Evolutionary conservation across 2,113 vertebrate genomes (phyloP), one percentile per base, ranked within the genome.

Genomic region (Brachionichthys hirsutus): DNA sequence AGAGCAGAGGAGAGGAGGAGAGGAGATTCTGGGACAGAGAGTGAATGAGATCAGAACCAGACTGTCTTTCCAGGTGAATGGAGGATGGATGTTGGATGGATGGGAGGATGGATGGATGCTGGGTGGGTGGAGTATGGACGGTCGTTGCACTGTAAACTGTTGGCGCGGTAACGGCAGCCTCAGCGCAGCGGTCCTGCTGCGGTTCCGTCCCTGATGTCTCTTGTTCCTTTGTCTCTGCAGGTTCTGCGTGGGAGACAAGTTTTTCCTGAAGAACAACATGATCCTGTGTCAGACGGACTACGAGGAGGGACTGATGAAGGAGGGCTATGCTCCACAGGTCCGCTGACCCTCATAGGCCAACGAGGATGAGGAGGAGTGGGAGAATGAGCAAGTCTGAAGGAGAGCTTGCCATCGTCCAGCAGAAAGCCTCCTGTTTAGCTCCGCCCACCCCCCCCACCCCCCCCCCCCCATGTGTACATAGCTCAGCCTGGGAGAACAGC

Each of bases 191-290:
- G n/a, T n/a, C n/a, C n/a, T n/a, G n/a, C n/a, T n/a, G n/a, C n/a
- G n/a, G n/a, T n/a, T n/a, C n/a, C n/a, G n/a, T n/a, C n/a, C n/a
- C n/a, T n/a, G n/a, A n/a, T n/a, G n/a, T n/a, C n/a, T 65, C 73
- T 61, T 65, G 58, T 54, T 51, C 68, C 3, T 36, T 66, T 13
- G 54, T 81, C 44, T 76, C 34, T 88, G 87, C 92, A 99, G 97
- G 87, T 99, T 99, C 92, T 99, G 97, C 52, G 96, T 99, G 12
- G 97, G 97, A 90, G 97, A 99, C 90, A 99, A 99, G 88, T 99
- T 99, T 90, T 99, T 99, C 91, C 92, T 99, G 87, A 99, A 99
- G 93, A 99, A 99, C 92, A 99, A 98, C 92, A 98, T 99, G 97
- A 99, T 99, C 83, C 93, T 99, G 75, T 98, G 96, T 92, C 97